Conservation (phyloP, 2,797 vertebrate species). For the Allobates femoralis region DNA sequence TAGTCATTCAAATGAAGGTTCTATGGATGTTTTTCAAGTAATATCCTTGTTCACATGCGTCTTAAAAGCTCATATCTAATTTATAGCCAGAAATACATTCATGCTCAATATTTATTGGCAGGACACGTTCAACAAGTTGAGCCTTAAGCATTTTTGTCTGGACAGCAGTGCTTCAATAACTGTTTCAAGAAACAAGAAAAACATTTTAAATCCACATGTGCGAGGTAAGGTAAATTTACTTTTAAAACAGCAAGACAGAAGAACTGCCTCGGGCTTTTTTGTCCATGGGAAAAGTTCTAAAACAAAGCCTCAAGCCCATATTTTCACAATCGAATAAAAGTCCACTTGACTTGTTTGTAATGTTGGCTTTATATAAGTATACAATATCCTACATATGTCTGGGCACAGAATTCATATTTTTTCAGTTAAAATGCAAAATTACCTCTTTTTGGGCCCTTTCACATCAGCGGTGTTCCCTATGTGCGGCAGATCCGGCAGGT, state of each 20-base stretch:
- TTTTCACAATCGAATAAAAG: constrained; percentile 1
- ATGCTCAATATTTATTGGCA: background rate
- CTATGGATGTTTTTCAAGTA: background rate
- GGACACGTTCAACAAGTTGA: background rate
- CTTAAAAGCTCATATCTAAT: background rate
- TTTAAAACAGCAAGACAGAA: constrained; percentile 15
- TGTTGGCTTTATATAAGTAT: background rate
- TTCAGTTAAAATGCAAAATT: background rate
- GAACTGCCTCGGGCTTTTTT: constrained; percentile 41
- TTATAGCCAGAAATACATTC: background rate
- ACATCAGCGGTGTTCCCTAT: no score
- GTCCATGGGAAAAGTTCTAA: constrained; percentile 21
- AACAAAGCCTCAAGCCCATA: constrained; percentile 27
- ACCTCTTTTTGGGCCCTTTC: background rate
- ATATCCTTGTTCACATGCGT: background rate
- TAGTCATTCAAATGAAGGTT: background rate
- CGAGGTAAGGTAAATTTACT: constrained; percentile 19
- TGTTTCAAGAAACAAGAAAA: constrained; percentile 11
- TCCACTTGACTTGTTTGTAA: constrained; percentile 5
- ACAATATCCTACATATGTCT: background rate
- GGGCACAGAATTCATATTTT: background rate
- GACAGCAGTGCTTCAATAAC: background rate
- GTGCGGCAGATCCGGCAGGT: no score
- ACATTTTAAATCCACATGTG: constrained; percentile 35
- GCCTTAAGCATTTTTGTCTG: constrained; percentile 38